These are phyloP conservation scores for Porites evermanni DNA, from an alignment of 92 coral and sea anemone species.

Conservation along the genomic window DNA sequence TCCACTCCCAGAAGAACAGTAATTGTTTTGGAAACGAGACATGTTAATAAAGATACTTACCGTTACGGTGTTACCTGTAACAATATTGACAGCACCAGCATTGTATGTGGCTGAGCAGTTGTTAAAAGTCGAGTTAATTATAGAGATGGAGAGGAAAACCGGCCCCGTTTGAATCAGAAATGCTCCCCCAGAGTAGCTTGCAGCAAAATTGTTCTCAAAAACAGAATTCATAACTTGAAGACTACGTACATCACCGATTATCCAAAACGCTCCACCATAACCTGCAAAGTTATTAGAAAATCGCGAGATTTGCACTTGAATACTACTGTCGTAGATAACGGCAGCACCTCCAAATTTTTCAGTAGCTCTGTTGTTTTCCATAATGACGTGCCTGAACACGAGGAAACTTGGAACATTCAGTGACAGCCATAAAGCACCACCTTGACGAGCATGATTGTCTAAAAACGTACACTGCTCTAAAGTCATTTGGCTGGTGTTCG, in stretches of 20 bases:
- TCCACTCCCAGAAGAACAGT: no score
- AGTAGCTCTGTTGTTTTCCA: not conserved
- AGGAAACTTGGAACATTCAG: no score
- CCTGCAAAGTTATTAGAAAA: not conserved
- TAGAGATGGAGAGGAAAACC: no score
- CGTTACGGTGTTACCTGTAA: not conserved
- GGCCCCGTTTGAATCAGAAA: not conserved
- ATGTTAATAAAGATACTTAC: not conserved
- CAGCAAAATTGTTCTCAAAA: no score
- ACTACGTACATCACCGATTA: no score
- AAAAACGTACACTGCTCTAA: no score
- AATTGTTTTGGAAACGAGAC: not conserved
- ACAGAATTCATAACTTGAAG: not conserved
- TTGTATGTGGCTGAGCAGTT: no score
- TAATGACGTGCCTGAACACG: not conserved
- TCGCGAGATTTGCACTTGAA: not conserved
- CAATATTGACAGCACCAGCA: not conserved
- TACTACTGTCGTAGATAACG: not conserved
- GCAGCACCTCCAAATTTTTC: not conserved
- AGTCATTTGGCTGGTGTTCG: no score
- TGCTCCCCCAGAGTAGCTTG: no score
- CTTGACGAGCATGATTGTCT: no score
- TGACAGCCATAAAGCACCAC: not conserved
- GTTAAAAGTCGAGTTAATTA: no score
- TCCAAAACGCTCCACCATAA: no score